A percentile compares a stretch with the other conserved stretches of the same genome.
Evolutionary conservation across 92 coral and sea anemone species (phyloP).

Genomic region (Meandrina meandrites): DNA sequence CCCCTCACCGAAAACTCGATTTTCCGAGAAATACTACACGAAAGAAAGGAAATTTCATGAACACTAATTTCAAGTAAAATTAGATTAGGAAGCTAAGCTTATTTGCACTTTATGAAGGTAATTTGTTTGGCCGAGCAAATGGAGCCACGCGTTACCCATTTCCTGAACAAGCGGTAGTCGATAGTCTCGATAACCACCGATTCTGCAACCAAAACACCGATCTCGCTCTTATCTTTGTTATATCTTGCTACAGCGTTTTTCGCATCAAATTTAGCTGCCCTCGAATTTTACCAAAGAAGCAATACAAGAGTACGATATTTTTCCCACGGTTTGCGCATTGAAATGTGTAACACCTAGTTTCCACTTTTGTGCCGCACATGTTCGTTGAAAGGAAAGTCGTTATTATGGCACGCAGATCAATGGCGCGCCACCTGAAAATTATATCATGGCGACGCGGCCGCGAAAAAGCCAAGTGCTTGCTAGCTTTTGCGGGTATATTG

Average conservation of each 20-base stretch:
- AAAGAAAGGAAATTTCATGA: background rate
- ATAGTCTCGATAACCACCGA: background rate
- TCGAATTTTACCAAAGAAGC: background rate
- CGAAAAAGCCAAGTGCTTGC: constrained; percentile 27
- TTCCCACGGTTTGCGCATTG: constrained; percentile 25
- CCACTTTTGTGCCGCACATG: constrained; percentile 11
- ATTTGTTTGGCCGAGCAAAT: constrained; percentile 5
- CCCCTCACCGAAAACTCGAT: background rate
- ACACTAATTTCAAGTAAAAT: background rate
- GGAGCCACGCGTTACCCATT: background rate
- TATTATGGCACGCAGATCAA: constrained; percentile 1
- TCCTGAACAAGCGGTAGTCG: background rate
- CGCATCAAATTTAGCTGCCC: background rate
- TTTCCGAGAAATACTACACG: background rate
- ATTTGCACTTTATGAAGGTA: background rate
- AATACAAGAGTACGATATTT: background rate
- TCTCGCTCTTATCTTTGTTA: background rate
- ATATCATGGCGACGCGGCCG: constrained; percentile 12
- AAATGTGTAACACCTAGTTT: background rate
- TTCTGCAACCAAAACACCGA: background rate
- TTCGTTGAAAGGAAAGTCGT: background rate
- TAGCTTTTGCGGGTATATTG: constrained; percentile 26
- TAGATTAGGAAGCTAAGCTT: background rate
- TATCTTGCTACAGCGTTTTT: background rate
- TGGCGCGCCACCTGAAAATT: constrained; percentile 13